Percentiles rank a stretch among this genome's conserved stretches.
These are phyloP conservation scores for Centropus bengalensis DNA, from an alignment of 2,113 vertebrate genomes.

Conservation along the genomic window DNA sequence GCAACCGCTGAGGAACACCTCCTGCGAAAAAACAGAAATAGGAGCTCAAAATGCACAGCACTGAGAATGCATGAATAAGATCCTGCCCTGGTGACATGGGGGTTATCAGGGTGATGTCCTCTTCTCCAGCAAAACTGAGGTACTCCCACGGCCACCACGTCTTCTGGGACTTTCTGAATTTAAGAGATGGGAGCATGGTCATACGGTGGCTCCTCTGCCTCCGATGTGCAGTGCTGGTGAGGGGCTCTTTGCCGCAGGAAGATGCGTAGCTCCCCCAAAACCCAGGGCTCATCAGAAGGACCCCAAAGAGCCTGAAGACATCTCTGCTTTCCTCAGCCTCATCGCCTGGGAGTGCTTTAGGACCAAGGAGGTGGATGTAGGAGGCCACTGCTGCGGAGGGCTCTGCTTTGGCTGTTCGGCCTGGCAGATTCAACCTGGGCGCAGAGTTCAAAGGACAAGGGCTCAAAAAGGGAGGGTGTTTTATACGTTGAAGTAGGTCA, in stretches of 20 bases:
- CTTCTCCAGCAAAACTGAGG: not conserved
- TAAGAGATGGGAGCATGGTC: not conserved
- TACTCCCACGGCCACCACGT: not conserved
- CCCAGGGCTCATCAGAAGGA: not conserved
- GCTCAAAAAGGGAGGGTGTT: not conserved
- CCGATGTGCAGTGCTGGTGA: fast-evolving
- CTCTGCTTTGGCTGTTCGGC: not conserved
- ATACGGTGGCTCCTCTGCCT: not conserved
- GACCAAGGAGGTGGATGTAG: not conserved
- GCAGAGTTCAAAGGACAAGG: not conserved
- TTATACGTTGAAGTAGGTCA: not conserved
- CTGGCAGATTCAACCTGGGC: not conserved
- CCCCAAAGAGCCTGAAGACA: not conserved
- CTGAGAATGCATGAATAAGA: not conserved
- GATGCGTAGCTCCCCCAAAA: not conserved
- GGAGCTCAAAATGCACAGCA: not conserved
- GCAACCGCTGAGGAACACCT: fast-evolving
- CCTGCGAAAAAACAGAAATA: not conserved
- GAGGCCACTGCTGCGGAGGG: not conserved
- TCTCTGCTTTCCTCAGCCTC: not conserved
- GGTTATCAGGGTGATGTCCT: not conserved
- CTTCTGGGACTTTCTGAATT: not conserved
- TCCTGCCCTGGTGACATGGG: fast-evolving
- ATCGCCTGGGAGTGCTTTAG: not conserved
- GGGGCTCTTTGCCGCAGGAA: fast-evolving